Base-by-base conservation (phyloP, 2,113 vertebrate species). In the Hippopotamus amphibius region DNA sequence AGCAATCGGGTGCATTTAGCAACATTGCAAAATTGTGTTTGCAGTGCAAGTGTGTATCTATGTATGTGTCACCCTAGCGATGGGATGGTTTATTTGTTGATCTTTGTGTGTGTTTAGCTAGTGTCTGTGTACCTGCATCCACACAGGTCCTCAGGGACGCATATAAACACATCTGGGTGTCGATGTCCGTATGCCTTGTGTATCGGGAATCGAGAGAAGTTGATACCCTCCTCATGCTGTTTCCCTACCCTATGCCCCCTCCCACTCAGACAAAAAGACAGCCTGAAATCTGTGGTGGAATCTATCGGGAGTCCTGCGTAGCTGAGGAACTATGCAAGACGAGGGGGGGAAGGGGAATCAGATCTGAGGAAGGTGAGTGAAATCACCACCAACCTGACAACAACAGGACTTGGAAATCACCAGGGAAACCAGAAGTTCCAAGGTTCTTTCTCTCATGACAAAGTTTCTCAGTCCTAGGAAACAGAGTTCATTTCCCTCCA, bases 171-270 rank as follows among this genome's bases (percentile, higher is more conserved):
- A 46, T 21, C 37, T 53, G 30, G 8, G 7, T 37, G 33, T 55
- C 6, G 57, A 6, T 61, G 57, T 55, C n/a, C 4, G 0, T 1
- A 15, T 6, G 9, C 16, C 50, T 0, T 19, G n/a, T 3, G 4
- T 33, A 46, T 17, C 10, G 0, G 9, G 10, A 4, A 0, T 26
- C 10, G 17, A 68, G 15, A 48, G 48, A 37, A 55, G 26, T 10
- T 5, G 57, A 33, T 21, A 13, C 26, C 43, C 77, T 57, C 22
- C 33, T 50, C 28, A 33, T 6, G 48, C 19, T 26, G 16, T 79
- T 30, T 77, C 77, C 15, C 48, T 15, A 3, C 8, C 26, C 37
- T 17, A 5, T 0, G 46, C 0, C 22, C 30, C 65, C 19, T 3
- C 28, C 6, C 1, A 0, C 59, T 11, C 41, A 6, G 37, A 59